Conservation (phyloP, 2,797 vertebrate species). For the Enteromius fasciolatus region DNA sequence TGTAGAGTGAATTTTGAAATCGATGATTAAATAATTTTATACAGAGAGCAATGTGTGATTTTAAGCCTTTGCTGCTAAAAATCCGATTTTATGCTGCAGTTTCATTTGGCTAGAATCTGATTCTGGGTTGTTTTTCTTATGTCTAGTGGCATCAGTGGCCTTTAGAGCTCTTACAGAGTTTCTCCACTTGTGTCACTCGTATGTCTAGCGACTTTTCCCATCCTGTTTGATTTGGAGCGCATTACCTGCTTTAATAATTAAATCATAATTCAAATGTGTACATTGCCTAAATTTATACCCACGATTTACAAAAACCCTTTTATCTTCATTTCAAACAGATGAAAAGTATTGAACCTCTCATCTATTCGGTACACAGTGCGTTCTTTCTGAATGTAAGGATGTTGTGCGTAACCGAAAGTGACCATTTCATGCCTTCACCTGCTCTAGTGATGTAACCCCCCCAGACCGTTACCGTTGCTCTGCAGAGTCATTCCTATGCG, state of each 20-base stretch:
- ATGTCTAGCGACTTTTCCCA: constrained; percentile 32
- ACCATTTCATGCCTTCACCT: constrained; percentile 79
- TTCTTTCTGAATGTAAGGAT: constrained; percentile 89
- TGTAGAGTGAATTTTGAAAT: constrained; percentile 41
- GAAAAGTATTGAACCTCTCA: constrained; percentile 92
- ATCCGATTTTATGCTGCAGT: constrained; percentile 5
- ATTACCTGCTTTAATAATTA: constrained; percentile 14
- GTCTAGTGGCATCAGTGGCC: constrained; percentile 28
- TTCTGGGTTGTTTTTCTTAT: constrained; percentile 51
- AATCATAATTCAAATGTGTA: constrained; percentile 18
- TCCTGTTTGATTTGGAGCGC: constrained; percentile 42
- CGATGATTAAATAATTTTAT: constrained; percentile 11
- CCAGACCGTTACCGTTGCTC: constrained; percentile 11
- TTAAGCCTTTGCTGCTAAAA: constrained; percentile 28
- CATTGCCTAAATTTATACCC: neutral
- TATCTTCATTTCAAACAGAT: constrained; percentile 90
- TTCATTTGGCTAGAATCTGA: constrained; percentile 13
- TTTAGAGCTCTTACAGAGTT: constrained; percentile 32
- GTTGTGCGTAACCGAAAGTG: constrained; percentile 75
- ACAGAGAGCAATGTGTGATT: constrained; percentile 14
- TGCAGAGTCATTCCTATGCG: constrained; percentile 17
- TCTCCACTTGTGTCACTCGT: constrained; percentile 10
- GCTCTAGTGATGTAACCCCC: constrained; percentile 39
- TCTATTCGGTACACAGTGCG: constrained; percentile 88
- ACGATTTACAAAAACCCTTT: constrained; percentile 64